Base-by-base conservation (phyloP, 2,113 vertebrate genomes). In the Myanophis thanlyinensis region DNA sequence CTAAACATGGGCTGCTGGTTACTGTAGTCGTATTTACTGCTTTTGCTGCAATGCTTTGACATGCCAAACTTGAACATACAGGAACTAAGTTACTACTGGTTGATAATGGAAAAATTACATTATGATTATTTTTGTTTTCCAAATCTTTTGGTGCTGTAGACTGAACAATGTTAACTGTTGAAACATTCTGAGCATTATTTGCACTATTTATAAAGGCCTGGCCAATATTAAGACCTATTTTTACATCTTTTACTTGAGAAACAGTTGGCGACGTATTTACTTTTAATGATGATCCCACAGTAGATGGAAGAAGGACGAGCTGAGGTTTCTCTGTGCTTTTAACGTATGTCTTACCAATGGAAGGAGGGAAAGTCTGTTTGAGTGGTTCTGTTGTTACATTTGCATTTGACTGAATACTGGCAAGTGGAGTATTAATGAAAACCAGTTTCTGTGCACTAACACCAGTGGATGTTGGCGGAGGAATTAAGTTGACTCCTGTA, bases 201-300 rank as follows among this genome's bases (percentile, higher is more conserved):
- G 97, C 96, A 92, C 97, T 96, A 95, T 97, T 97, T 93, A 98
- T 93, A 97, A 98, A 96, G 87, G 97, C 95, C 89, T 98, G 98
- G 87, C 97, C 98, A 93, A 98, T 97, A 90, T 97, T 98, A 91
- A 98, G 93, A 93, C 98, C 98, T 96, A 98, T 97, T 95, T 98
- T 98, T 87, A 98, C 96, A 96, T 98, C 98, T 94, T 98, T 98
- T 96, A 97, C 97, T 93, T 99, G 97, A 96, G 98, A 97, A 59
- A 98, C 96, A 88, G 97, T 96, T 95, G 98, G 95, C 49, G 98
- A 96, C 22, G 98, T 91, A 94, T 97, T 98, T 91, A 97, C 94
- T 97, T 96, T 98, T 94, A 98, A 23, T 52, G 97, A 97, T 85
- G 97, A 12, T 92, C 96, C 97, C 80, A 97, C 59, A 85, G 97